Percentiles rank a stretch among this genome's conserved stretches.
These are phyloP conservation scores for Adelphocoris suturalis DNA, from an alignment of 2,888 invertebrate genomes.

Conservation along the genomic window DNA sequence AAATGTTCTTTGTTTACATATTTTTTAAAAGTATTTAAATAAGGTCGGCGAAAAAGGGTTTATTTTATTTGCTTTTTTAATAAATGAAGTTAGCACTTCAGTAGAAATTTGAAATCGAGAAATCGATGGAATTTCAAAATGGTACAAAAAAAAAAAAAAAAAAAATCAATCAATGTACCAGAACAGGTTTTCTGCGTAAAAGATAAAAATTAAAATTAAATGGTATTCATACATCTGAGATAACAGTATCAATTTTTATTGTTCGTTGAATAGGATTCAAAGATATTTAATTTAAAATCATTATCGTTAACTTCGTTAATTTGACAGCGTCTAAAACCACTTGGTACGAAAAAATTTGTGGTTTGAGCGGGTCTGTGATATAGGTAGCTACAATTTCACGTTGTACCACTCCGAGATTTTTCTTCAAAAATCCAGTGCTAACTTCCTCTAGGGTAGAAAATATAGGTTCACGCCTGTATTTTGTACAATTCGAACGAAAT, in stretches of 20 bases:
- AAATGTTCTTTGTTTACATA: not conserved
- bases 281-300: too few relatives aligned
- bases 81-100: conserved; percentile 28
- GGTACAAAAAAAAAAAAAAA: not conserved
- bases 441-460: not conserved
- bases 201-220: too few relatives aligned
- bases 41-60: conserved; percentile 58
- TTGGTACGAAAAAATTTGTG: not conserved
- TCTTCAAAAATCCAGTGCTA: not conserved
- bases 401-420: not conserved
- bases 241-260: too few relatives aligned
- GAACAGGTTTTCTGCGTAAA: too few relatives aligned
- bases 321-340: not conserved
- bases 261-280: too few relatives aligned
- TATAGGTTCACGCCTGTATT: not conserved
- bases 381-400: too few relatives aligned
- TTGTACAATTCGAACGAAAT: not conserved
- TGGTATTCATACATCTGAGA: too few relatives aligned
- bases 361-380: too few relatives aligned
- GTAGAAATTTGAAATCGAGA: not conserved
- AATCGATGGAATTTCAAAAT: not conserved
- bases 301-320: too few relatives aligned
- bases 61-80: not conserved
- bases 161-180: too few relatives aligned
- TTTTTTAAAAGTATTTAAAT: conserved; percentile 19